Percentiles rank a stretch among this genome's conserved stretches.
phyloP scores from a whole-genome alignment of 2,113 vertebrate genomes.

The Boulengerochromis microlepis region DNA sequence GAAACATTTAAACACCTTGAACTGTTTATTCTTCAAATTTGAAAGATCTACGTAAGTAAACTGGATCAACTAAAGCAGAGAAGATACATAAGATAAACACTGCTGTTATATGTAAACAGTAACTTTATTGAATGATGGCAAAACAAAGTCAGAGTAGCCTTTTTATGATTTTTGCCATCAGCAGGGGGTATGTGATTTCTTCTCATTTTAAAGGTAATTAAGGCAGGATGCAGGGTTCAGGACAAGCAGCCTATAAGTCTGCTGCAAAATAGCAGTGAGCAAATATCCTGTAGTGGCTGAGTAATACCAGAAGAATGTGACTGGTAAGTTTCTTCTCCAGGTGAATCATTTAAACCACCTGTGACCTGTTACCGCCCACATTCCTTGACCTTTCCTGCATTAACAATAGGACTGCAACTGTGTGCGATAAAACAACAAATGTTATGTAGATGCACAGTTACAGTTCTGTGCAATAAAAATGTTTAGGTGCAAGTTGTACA shows the following conservation, averaged over 20 bases:
- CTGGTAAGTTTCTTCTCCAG: neutral
- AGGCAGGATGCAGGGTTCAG: neutral
- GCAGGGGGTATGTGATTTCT: neutral
- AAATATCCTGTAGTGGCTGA: neutral
- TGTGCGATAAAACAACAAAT: rapidly evolving
- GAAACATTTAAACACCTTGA: neutral
- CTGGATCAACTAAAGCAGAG: neutral
- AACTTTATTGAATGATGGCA: neutral
- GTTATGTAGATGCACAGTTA: neutral
- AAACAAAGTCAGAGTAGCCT: neutral
- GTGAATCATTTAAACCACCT: neutral
- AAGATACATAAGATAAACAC: neutral
- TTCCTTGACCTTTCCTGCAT: neutral
- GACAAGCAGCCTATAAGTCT: neutral
- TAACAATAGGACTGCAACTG: neutral
- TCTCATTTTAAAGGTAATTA: neutral
- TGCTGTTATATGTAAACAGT: neutral
- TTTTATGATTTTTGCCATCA: neutral
- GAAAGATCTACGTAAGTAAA: neutral
- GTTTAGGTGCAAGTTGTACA: neutral
- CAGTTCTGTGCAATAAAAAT: neutral
- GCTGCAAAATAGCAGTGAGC: neutral
- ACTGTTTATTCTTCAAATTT: neutral
- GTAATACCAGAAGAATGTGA: neutral
- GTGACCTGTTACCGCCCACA: neutral